These are phyloP conservation scores for Agrochola lychnidis DNA, from an alignment of 2,888 invertebrate genomes.

Conservation along the genomic window DNA sequence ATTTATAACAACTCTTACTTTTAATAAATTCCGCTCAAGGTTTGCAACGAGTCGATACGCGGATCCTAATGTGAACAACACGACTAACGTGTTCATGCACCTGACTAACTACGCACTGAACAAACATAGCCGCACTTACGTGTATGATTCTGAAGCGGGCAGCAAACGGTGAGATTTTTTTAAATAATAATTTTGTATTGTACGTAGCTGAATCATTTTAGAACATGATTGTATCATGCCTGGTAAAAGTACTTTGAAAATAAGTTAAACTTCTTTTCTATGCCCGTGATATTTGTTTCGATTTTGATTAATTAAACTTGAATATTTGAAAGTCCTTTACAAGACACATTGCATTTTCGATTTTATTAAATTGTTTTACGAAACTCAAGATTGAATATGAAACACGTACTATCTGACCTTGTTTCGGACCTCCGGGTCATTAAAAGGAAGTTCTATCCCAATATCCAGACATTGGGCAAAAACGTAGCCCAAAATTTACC, in stretches of 20 bases:
- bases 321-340: neutral
- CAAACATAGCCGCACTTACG: conserved; percentile 96
- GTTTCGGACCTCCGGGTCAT: neutral
- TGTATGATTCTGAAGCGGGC: conserved; percentile 95
- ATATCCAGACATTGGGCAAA: neutral
- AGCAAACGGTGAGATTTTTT: conserved; percentile 94
- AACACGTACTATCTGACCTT: neutral
- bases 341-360: neutral
- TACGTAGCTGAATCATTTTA: neutral
- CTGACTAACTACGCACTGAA: conserved; percentile 98
- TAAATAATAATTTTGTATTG: neutral
- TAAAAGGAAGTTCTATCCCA: neutral
- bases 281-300: neutral
- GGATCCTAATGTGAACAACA: conserved; percentile 95
- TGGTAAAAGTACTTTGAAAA: conserved; percentile 7
- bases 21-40: conserved; percentile 78
- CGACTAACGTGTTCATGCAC: conserved; percentile 97
- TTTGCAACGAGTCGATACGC: conserved; percentile 97
- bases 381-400: too few relatives aligned
- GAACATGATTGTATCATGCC: conserved; percentile 1
- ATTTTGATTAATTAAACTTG: neutral
- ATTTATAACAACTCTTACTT: neutral
- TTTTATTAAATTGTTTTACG: neutral
- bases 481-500: neutral
- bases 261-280: neutral